These are phyloP conservation scores for Oscheius sp. DNA, from an alignment of 2,888 invertebrate species.

Conservation along the genomic window DNA sequence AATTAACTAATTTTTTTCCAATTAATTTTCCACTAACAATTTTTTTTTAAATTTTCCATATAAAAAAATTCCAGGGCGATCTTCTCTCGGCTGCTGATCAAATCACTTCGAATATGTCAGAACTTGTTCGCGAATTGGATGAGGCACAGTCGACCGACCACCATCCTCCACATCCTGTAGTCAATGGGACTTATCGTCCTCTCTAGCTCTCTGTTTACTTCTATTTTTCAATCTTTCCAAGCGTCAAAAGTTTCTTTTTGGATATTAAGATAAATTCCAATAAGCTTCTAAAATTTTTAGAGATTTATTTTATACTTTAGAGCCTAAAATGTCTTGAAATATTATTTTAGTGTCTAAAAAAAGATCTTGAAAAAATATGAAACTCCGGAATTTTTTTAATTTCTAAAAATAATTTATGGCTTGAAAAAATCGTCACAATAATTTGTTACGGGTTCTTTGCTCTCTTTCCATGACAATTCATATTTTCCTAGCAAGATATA, in stretches of 20 bases:
- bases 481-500: too few relatives aligned
- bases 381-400: background rate
- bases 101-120: constrained; percentile 96
- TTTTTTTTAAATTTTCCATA: background rate
- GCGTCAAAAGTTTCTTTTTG: too few relatives aligned
- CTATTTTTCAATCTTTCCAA: background rate
- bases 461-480: background rate
- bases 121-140: constrained; percentile 85
- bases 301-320: too few relatives aligned
- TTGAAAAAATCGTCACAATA: background rate
- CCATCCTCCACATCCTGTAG: background rate
- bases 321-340: too few relatives aligned
- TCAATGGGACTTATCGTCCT: constrained; percentile 16
- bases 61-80: constrained; percentile 75
- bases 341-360: too few relatives aligned
- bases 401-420: background rate
- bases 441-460: background rate
- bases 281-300: too few relatives aligned
- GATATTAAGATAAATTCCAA: too few relatives aligned
- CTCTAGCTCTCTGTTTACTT: background rate
- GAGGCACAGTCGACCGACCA: constrained; percentile 28
- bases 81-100: constrained; percentile 93
- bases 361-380: background rate
- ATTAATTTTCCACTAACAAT: too few relatives aligned
- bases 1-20: background rate